Conservation (phyloP, 2,888 invertebrate genomes). For the Ormyrus labotus region DNA sequence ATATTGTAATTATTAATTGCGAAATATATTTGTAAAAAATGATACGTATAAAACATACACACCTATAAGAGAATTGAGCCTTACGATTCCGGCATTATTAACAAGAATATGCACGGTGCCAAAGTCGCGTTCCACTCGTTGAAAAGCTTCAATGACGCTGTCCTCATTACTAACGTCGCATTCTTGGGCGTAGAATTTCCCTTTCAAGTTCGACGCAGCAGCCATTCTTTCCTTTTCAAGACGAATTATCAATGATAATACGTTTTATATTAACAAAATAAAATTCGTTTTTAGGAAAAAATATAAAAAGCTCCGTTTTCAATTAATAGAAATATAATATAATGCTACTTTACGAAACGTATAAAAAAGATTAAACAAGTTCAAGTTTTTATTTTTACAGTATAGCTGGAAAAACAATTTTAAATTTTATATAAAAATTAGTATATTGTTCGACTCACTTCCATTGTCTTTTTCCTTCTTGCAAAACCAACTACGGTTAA, state of each 20-base stretch:
- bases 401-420: too few relatives aligned
- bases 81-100: conserved; percentile 71
- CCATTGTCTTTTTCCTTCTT: conserved; percentile 75
- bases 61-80: conserved; percentile 36
- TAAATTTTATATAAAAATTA: too few relatives aligned
- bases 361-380: too few relatives aligned
- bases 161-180: conserved; percentile 70
- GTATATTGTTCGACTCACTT: conserved; percentile 61
- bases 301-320: too few relatives aligned
- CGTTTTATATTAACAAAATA: too few relatives aligned
- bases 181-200: conserved; percentile 68
- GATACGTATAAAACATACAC: not conserved
- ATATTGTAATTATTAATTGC: not conserved
- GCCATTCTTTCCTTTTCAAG: conserved; percentile 15
- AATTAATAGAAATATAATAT: too few relatives aligned
- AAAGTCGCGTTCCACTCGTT: conserved; percentile 66
- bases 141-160: conserved; percentile 67
- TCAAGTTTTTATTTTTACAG: too few relatives aligned
- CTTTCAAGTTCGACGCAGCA: conserved; percentile 48
- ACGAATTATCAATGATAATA: not conserved
- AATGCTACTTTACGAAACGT: too few relatives aligned
- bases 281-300: too few relatives aligned
- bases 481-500: conserved; percentile 78
- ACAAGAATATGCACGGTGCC: conserved; percentile 71
- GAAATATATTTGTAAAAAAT: not conserved